phyloP scores from a whole-genome alignment of 2,113 vertebrate species.

The Plectropomus leopardus region DNA sequence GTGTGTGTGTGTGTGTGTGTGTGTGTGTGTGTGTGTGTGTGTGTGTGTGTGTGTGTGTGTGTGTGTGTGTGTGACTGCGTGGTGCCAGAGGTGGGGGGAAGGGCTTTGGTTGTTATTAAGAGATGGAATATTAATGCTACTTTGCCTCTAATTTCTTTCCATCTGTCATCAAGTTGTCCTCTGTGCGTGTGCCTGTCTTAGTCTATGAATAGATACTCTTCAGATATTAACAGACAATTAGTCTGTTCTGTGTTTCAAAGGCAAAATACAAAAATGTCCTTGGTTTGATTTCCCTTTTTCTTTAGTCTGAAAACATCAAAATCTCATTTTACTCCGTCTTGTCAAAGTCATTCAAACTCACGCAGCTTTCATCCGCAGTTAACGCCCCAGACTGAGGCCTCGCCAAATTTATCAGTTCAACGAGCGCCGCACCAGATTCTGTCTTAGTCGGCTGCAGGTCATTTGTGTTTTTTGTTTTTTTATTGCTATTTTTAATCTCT shows the following conservation, averaged over 20 bases:
- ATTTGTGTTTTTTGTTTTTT: constrained; percentile 48
- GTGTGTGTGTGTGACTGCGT: constrained; percentile 23
- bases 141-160: constrained; percentile 83
- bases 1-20: neutral
- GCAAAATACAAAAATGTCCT: constrained; percentile 68
- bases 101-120: constrained; percentile 60
- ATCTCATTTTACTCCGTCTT: constrained; percentile 64
- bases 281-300: constrained; percentile 56
- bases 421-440: constrained; percentile 27
- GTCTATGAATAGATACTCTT: constrained; percentile 71
- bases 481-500: constrained; percentile 72
- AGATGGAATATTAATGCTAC: constrained; percentile 77
- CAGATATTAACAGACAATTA: constrained; percentile 80
- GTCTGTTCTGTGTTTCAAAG: constrained; percentile 71
- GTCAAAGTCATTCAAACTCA: constrained; percentile 75
- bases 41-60: constrained; percentile 8
- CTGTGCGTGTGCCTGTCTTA: constrained; percentile 50
- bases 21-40: neutral
- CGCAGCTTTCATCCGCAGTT: constrained; percentile 61
- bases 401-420: constrained; percentile 64
- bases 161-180: constrained; percentile 80
- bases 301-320: constrained; percentile 71
- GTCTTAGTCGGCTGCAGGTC: constrained; percentile 47
- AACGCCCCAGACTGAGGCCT: constrained; percentile 48
- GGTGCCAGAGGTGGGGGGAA: constrained; percentile 57